phyloP scores from a whole-genome alignment of 2,797 vertebrate species.

The Sebastes matsubarae region DNA sequence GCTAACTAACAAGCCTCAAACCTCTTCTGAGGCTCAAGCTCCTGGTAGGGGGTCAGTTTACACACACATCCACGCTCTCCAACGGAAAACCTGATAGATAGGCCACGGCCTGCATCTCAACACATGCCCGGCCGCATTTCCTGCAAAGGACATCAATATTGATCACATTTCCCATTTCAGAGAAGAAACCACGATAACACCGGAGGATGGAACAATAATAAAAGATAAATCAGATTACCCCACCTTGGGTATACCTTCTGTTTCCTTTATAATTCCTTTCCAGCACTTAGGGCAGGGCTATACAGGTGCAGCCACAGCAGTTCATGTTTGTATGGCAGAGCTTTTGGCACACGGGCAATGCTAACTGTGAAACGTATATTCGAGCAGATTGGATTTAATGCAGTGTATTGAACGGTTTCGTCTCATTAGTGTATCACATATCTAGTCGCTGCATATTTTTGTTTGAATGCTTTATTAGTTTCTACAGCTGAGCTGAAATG shows the following conservation, averaged over 20 bases:
- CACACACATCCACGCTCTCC: constrained; percentile 39
- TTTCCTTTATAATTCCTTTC: constrained; percentile 65
- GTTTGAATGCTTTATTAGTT: neutral
- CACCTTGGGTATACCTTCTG: constrained; percentile 58
- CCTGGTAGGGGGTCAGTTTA: constrained; percentile 52
- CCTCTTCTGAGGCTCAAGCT: constrained; percentile 36
- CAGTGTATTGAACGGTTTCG: neutral
- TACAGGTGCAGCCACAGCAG: constrained; percentile 11
- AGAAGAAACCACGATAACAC: constrained; percentile 71
- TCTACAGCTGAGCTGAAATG: neutral
- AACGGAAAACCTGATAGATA: constrained; percentile 57
- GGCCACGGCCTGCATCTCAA: constrained; percentile 32
- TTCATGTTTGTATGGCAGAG: constrained; percentile 3
- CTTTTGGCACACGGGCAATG: neutral
- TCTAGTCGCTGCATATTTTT: neutral
- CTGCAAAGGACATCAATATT: constrained; percentile 84
- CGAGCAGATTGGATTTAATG: neutral
- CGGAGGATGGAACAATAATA: constrained; percentile 76
- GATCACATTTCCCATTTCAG: constrained; percentile 82
- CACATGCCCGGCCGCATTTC: constrained; percentile 66
- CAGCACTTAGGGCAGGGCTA: constrained; percentile 50
- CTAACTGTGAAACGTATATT: constrained; percentile 4
- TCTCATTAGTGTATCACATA: constrained; percentile 8
- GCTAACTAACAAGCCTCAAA: constrained; percentile 40
- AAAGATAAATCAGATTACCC: constrained; percentile 81